These are phyloP conservation scores for Troglohyphantes excavatus DNA, from an alignment of 2,888 invertebrate genomes.

Conservation along the genomic window DNA sequence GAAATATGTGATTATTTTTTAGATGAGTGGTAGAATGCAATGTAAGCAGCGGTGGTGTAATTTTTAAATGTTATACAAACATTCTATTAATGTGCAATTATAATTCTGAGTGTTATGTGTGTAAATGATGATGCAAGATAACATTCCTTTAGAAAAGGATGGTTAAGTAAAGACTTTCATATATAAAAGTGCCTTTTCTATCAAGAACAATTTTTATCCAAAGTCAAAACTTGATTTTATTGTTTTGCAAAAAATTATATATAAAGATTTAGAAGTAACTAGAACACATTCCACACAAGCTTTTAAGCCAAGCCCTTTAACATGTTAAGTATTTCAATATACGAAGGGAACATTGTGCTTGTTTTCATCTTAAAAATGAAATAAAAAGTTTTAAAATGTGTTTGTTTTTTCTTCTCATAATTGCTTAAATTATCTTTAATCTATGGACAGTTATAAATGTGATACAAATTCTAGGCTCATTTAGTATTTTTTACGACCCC, in stretches of 20 bases:
- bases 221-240: constrained; percentile 16
- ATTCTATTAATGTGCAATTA: constrained; percentile 61
- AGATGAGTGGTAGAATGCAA: constrained; percentile 34
- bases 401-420: background rate
- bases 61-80: constrained; percentile 46
- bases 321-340: constrained; percentile 30
- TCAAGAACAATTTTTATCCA: constrained; percentile 16
- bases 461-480: too few relatives aligned
- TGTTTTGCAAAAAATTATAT: constrained; percentile 21
- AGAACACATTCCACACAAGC: constrained; percentile 48
- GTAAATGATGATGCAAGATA: constrained; percentile 16
- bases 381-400: constrained; percentile 48
- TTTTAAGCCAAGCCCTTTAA: constrained; percentile 32
- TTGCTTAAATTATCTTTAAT: too few relatives aligned
- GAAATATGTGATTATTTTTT: background rate
- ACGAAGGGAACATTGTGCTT: constrained; percentile 44
- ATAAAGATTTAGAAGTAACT: constrained; percentile 27
- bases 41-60: constrained; percentile 22
- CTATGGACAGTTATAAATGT: too few relatives aligned
- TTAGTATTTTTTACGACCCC: too few relatives aligned
- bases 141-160: constrained; percentile 49
- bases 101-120: constrained; percentile 34
- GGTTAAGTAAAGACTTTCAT: constrained; percentile 17
- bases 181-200: constrained; percentile 57
- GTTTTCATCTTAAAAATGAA: constrained; percentile 34